phyloP scores from a whole-genome alignment of 2,888 invertebrate genomes.

The Chrysolina oricalcia region DNA sequence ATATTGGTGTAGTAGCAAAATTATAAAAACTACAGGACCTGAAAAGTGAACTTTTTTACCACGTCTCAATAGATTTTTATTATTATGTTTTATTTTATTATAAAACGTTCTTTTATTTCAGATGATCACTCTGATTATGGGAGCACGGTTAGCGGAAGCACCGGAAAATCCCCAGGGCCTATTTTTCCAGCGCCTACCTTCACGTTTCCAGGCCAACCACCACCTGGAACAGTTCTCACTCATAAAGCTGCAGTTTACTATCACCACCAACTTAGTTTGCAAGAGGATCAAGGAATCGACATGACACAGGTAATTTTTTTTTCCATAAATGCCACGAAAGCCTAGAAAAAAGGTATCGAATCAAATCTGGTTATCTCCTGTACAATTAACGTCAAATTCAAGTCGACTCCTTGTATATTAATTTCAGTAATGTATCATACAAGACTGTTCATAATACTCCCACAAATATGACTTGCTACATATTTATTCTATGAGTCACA shows the following conservation, averaged over 20 bases:
- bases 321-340: too few relatives aligned
- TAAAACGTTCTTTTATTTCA: conserved; percentile 64
- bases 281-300: conserved; percentile 92
- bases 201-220: conserved; percentile 81
- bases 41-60: too few relatives aligned
- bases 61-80: too few relatives aligned
- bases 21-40: too few relatives aligned
- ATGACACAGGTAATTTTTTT: conserved; percentile 80
- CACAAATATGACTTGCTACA: too few relatives aligned
- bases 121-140: conserved; percentile 82
- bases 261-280: conserved; percentile 86
- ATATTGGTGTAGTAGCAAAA: too few relatives aligned
- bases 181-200: conserved; percentile 80
- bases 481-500: too few relatives aligned
- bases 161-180: conserved; percentile 80
- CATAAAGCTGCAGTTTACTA: conserved; percentile 86
- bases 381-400: too few relatives aligned
- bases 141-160: conserved; percentile 78
- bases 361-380: background rate
- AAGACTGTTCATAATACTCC: too few relatives aligned
- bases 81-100: background rate
- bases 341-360: too few relatives aligned
- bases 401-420: too few relatives aligned
- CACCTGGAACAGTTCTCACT: conserved; percentile 78
- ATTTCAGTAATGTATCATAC: too few relatives aligned